phyloP scores from a whole-genome alignment of 2,888 invertebrate species.

The Xestia rhomboidea region DNA sequence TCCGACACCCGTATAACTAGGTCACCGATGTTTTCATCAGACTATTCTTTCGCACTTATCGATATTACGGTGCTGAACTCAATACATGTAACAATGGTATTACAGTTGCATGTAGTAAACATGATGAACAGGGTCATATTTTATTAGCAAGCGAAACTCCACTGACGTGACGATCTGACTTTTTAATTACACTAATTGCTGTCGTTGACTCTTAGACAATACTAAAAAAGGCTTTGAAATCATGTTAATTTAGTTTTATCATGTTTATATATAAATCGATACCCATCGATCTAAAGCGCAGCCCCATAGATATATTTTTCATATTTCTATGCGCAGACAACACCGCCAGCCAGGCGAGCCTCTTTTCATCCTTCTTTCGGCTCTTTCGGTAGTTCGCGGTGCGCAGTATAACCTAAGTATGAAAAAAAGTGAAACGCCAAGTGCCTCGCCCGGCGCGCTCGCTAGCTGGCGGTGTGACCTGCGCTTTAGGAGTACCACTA shows the following conservation, averaged over 20 bases:
- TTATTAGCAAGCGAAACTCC: background rate
- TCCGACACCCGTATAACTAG: conserved; percentile 31
- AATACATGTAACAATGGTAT: conserved; percentile 28
- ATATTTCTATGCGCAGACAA: no score
- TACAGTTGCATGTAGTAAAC: conserved; percentile 2
- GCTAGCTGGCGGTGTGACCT: no score
- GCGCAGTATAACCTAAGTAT: no score
- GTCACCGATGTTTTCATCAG: conserved; percentile 52
- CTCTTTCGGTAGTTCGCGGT: no score
- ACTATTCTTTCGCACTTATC: conserved; percentile 31
- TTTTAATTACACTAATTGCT: background rate
- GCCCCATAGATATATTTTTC: no score
- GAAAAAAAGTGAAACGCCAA: no score
- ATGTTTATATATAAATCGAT: background rate
- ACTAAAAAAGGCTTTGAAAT: no score
- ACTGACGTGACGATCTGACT: background rate
- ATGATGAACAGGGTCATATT: background rate
- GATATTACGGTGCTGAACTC: conserved; percentile 19
- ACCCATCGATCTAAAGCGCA: background rate
- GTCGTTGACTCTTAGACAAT: background rate
- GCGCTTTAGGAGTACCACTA: background rate
- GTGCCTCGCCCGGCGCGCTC: no score
- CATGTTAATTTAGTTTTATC: background rate
- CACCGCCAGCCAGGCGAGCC: no score
- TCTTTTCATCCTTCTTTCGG: no score